These are phyloP conservation scores for Todiramphus chloris DNA, from an alignment of 2,113 vertebrate species.

Conservation along the genomic window DNA sequence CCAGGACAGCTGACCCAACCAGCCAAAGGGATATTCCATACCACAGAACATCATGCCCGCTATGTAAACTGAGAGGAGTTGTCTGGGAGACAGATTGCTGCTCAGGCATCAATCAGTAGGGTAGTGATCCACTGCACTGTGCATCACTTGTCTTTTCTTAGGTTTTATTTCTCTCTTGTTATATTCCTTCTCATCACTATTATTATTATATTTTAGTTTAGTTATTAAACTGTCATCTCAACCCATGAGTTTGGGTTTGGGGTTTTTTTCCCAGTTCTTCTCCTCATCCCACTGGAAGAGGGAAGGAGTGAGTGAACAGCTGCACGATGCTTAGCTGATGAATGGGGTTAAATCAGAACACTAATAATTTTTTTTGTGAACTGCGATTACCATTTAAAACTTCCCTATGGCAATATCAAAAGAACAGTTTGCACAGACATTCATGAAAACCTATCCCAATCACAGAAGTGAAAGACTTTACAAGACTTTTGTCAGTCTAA, in stretches of 20 bases:
- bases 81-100: too few relatives aligned
- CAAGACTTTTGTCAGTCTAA: not conserved
- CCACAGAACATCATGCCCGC: too few relatives aligned
- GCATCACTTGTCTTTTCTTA: too few relatives aligned
- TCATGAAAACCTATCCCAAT: not conserved
- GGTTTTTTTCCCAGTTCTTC: not conserved
- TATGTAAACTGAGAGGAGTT: too few relatives aligned
- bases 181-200: not conserved
- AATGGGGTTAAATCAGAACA: too few relatives aligned
- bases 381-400: not conserved
- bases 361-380: not conserved
- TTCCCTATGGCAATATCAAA: not conserved
- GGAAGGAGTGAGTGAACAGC: not conserved
- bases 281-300: not conserved
- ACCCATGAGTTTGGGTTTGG: not conserved
- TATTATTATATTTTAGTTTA: not conserved
- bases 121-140: too few relatives aligned
- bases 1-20: too few relatives aligned
- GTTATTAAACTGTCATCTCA: not conserved
- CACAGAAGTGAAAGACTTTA: not conserved
- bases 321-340: not conserved
- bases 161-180: not conserved
- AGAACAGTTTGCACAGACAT: not conserved
- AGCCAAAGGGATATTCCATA: too few relatives aligned
- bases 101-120: too few relatives aligned